phyloP scores from a whole-genome alignment of 2,113 vertebrate genomes.

The Ailuropoda melanoleuca region DNA sequence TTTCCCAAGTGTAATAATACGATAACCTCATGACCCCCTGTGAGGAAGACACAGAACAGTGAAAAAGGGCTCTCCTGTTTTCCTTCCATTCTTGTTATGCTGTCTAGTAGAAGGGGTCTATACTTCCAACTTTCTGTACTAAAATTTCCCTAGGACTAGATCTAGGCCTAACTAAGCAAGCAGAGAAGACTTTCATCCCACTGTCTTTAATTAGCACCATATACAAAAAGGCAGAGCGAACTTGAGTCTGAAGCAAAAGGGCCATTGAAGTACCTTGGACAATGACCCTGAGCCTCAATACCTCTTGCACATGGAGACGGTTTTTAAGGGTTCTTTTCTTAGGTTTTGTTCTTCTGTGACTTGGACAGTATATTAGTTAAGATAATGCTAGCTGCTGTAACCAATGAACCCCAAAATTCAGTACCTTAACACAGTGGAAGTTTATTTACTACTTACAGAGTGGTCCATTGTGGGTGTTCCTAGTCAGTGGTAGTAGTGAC shows the following conservation, averaged over 20 bases:
- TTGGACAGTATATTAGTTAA: background rate
- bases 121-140: background rate
- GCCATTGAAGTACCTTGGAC: background rate
- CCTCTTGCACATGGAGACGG: background rate
- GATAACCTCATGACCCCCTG: background rate
- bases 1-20: background rate
- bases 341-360: background rate
- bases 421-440: background rate
- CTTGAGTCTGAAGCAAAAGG: background rate
- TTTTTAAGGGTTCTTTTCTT: background rate
- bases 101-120: background rate
- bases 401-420: background rate
- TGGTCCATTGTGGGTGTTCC: background rate
- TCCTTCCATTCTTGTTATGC: background rate
- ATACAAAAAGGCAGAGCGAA: background rate
- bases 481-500: background rate
- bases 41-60: background rate
- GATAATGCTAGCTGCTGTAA: background rate
- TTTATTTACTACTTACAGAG: background rate
- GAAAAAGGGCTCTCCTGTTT: background rate
- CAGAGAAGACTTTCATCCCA: background rate
- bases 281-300: background rate
- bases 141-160: constrained; percentile 7
- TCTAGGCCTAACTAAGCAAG: background rate
- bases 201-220: constrained; percentile 24